These are phyloP conservation scores for Micropterix aruncella DNA, from an alignment of 2,888 invertebrate species.

Conservation along the genomic window DNA sequence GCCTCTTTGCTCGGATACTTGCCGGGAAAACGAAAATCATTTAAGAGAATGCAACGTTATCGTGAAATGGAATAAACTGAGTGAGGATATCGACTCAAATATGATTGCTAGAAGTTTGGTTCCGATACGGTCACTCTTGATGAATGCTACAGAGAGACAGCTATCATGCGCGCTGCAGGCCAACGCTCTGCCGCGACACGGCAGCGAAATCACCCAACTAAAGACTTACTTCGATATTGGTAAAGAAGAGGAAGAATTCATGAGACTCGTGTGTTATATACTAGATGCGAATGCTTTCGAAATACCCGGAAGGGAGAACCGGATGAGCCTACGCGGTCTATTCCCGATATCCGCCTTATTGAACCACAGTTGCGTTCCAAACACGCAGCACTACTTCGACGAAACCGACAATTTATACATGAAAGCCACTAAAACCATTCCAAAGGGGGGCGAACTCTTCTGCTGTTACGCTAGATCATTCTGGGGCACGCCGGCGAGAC, in stretches of 20 bases:
- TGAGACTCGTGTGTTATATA: constrained; percentile 42
- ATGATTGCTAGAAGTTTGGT: constrained; percentile 25
- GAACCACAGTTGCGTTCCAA: constrained; percentile 57
- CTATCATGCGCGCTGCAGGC: constrained; percentile 38
- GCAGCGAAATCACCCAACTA: constrained; percentile 40
- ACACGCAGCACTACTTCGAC: constrained; percentile 49
- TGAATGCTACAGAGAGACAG: constrained; percentile 30
- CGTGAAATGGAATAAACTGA: constrained; percentile 34
- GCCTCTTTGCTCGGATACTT: constrained; percentile 51
- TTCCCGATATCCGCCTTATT: constrained; percentile 52
- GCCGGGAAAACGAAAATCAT: constrained; percentile 45
- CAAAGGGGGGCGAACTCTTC: constrained; percentile 45
- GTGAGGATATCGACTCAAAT: constrained; percentile 23
- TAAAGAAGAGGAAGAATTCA: constrained; percentile 38
- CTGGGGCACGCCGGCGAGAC: constrained; percentile 53
- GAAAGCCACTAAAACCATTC: constrained; percentile 42
- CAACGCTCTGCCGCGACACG: constrained; percentile 38
- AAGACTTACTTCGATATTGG: constrained; percentile 34
- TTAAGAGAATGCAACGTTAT: constrained; percentile 49
- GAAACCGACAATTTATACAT: constrained; percentile 40
- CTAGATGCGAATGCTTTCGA: constrained; percentile 58
- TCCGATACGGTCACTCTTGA: constrained; percentile 25
- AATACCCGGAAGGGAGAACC: constrained; percentile 31
- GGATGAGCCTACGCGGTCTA: constrained; percentile 41
- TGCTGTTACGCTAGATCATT: constrained; percentile 49